A percentile compares a stretch with the other conserved stretches of the same genome.
These are phyloP conservation scores for Pantherophis guttatus DNA, from an alignment of 2,113 vertebrate genomes.

Conservation along the genomic window DNA sequence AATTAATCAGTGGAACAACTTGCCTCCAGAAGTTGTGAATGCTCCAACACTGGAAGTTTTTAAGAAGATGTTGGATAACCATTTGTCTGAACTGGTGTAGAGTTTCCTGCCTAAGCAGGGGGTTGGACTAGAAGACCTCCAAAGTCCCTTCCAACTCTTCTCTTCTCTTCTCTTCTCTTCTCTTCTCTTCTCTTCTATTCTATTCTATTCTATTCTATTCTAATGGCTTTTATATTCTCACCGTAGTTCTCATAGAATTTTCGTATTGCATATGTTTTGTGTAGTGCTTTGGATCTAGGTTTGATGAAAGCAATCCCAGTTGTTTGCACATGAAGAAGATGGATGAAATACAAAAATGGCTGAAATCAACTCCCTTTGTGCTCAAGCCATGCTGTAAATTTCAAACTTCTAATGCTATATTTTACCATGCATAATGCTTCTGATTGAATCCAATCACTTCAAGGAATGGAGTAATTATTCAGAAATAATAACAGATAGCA, in stretches of 20 bases:
- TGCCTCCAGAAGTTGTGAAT: too few species aligned
- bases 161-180: too few species aligned
- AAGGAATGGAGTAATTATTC: constrained; percentile 13
- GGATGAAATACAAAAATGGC: constrained; percentile 7
- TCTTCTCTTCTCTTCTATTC: too few species aligned
- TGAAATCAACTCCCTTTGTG: constrained; percentile 17
- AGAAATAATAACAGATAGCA: constrained; percentile 23
- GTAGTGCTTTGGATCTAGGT: background rate
- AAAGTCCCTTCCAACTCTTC: too few species aligned
- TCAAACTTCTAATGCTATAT: constrained; percentile 26
- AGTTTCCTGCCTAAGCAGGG: too few species aligned
- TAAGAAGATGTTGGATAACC: too few species aligned
- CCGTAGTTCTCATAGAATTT: constrained; percentile 44
- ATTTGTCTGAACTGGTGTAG: too few species aligned
- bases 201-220: too few species aligned
- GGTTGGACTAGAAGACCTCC: too few species aligned
- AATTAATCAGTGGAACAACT: too few species aligned
- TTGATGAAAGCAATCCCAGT: background rate
- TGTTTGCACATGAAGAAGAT: background rate
- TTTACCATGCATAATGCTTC: background rate
- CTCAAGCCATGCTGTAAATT: constrained; percentile 22
- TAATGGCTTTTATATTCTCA: background rate
- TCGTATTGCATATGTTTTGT: constrained; percentile 21
- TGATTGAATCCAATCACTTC: constrained; percentile 11
- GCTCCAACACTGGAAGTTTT: too few species aligned